phyloP scores from a whole-genome alignment of 2,113 vertebrate genomes.

The Myiozetetes cayanensis region DNA sequence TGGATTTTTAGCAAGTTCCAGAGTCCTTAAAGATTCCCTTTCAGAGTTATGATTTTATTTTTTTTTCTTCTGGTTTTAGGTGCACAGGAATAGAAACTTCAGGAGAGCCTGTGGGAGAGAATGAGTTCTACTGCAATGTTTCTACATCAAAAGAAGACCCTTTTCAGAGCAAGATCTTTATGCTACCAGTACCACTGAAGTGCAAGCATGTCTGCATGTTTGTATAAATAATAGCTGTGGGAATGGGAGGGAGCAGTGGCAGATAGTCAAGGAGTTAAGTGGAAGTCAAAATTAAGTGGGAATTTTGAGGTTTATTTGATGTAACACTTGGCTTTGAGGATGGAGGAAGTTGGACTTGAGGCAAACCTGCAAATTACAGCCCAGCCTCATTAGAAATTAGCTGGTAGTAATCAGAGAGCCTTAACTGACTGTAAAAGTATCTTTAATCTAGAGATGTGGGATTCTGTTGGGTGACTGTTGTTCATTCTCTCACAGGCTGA shows the following conservation, averaged over 20 bases:
- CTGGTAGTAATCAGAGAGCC: conserved; percentile 25
- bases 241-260: conserved; percentile 12
- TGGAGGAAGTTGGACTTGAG: conserved; percentile 58
- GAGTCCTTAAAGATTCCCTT: neutral
- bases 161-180: neutral
- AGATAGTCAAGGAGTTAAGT: conserved; percentile 57
- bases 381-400: conserved; percentile 56
- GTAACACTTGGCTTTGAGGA: conserved; percentile 47
- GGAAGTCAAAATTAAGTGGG: conserved; percentile 63
- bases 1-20: neutral
- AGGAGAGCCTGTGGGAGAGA: neutral
- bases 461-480: conserved; percentile 14
- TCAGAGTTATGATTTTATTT: neutral
- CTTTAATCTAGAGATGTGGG: conserved; percentile 43
- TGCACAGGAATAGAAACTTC: neutral
- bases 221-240: conserved; percentile 52
- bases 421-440: conserved; percentile 23
- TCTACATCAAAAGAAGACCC: neutral
- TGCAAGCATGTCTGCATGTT: neutral
- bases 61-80: neutral
- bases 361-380: conserved; percentile 61
- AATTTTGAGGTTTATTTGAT: conserved; percentile 64
- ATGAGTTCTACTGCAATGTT: neutral
- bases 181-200: neutral
- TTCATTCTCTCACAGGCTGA: neutral